Conservation (phyloP, 1,140 invertebrate genomes). For the Xylocopa sonorina region DNA sequence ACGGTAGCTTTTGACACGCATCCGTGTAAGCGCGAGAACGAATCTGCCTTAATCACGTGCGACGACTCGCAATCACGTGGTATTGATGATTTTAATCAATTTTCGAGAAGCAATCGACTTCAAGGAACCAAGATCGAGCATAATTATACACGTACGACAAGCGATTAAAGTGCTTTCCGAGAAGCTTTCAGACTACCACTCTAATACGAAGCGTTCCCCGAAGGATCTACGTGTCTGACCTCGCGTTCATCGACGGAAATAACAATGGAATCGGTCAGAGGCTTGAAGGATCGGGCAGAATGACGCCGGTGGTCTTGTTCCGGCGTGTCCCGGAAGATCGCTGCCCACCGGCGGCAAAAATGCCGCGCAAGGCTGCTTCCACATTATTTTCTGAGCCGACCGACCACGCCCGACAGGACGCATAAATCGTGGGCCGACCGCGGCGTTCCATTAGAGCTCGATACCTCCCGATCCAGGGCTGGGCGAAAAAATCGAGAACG, state of each 20-base stretch:
- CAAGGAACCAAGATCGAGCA: too few species aligned
- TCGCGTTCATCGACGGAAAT: too few species aligned
- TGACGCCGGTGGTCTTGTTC: neutral
- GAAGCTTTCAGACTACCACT: too few species aligned
- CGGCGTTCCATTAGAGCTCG: constrained; percentile 50
- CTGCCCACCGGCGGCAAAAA: constrained; percentile 11
- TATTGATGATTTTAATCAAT: neutral
- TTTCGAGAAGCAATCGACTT: too few species aligned
- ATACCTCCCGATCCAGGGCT: constrained; percentile 25
- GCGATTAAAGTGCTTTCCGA: too few species aligned
- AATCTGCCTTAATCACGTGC: neutral
- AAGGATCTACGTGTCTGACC: too few species aligned
- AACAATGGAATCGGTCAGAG: neutral
- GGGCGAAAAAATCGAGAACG: constrained; percentile 34
- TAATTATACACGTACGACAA: too few species aligned
- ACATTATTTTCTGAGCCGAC: constrained; percentile 37
- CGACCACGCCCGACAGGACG: constrained; percentile 43
- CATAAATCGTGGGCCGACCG: constrained; percentile 26
- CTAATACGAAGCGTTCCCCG: too few species aligned
- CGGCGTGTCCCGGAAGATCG: constrained; percentile 38
- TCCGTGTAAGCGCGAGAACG: neutral
- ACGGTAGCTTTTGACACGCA: neutral
- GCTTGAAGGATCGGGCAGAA: too few species aligned
- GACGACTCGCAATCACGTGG: neutral
- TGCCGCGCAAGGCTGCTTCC: constrained; percentile 35